Evolutionary conservation across 2,113 vertebrate species (phyloP), one percentile per base, ranked within the genome.

Genomic region (Oreochromis aureus): DNA sequence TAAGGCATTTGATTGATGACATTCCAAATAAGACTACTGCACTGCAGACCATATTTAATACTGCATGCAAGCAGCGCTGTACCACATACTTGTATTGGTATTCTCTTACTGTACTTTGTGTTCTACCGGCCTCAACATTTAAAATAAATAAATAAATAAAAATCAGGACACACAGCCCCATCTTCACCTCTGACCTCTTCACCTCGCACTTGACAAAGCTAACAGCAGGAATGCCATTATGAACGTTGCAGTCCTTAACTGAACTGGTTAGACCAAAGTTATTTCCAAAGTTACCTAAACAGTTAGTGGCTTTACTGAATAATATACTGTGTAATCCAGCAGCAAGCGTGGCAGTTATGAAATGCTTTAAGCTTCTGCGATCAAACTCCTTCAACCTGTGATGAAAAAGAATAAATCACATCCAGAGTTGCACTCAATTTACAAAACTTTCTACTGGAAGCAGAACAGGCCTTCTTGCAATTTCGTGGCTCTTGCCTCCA

Each of bases 321-420:
- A 76, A 76, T 53, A 59, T 41, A 83, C 79, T 85, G 59, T 76
- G 48, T 82, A 82, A 85, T 86, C 84, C 59, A 6, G 59, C 16
- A 3, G 71, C 16, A 80, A 81, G 34, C 22, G 4, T 89, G 84
- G 84, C 90, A 78, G 83, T 81, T 41, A n/a, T 39, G 44, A 81
- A 84, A 83, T 6, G n/a, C 46, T 83, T 82, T 51, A 24, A 82
- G 87, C 87, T 80, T 87, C 30, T 44, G 87, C 2, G 3, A 86
- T 85, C 55, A 89, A 90, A 80, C 56, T 8, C 73, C 53, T 81
- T 82, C 36, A 11, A 91, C 87, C 78, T 39, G 80, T 79, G 80
- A 93, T 88, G 76, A 89, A 89, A 93, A 92, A 34, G 4, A 88
- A 91, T 90, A 89, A 82, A 92, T 92, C 83, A 66, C 22, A 46